Evolutionary conservation across 2,888 invertebrate genomes (phyloP).

Genomic region (Melolontha melolontha): DNA sequence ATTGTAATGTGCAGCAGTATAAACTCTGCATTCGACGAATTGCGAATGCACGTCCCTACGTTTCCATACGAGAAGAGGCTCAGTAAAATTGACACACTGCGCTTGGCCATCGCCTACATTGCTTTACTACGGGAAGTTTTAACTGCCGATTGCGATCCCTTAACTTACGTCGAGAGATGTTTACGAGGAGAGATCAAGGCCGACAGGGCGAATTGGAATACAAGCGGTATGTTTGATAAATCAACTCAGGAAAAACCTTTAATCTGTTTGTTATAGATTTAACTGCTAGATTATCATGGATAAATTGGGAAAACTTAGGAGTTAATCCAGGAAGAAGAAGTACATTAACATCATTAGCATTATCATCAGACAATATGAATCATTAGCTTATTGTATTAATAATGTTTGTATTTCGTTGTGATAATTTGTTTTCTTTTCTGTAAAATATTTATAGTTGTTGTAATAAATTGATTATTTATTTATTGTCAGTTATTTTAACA

Average conservation of each 20-base stretch:
- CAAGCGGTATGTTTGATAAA: slow-evolving; percentile 81
- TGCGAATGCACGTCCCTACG: slow-evolving; percentile 97
- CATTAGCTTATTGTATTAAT: slow-evolving; percentile 49
- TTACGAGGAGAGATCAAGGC: slow-evolving; percentile 90
- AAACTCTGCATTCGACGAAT: slow-evolving; percentile 98
- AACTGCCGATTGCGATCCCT: slow-evolving; percentile 89
- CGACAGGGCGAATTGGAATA: slow-evolving; percentile 94
- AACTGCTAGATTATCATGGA: slow-evolving; percentile 97
- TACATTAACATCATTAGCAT: slow-evolving; percentile 82
- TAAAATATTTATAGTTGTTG: no score
- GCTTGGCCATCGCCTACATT: slow-evolving; percentile 97
- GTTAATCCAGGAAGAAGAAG: slow-evolving; percentile 91
- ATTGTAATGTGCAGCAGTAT: slow-evolving; percentile 82
- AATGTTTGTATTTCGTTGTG: no score
- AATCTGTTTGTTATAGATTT: slow-evolving; percentile 76
- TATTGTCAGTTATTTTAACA: no score
- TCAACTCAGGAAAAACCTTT: background rate
- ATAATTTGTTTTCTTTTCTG: no score
- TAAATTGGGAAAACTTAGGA: slow-evolving; percentile 98
- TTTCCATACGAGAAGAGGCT: slow-evolving; percentile 99
- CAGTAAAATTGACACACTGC: slow-evolving; percentile 97
- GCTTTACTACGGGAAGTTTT: slow-evolving; percentile 91
- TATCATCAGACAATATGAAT: slow-evolving; percentile 74
- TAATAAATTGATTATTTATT: no score
- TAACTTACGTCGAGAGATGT: slow-evolving; percentile 94